Percentiles rank a stretch among this genome's conserved stretches.
Conservation (phyloP, 2,888 invertebrate species). For the Margaritifera margaritifera region DNA sequence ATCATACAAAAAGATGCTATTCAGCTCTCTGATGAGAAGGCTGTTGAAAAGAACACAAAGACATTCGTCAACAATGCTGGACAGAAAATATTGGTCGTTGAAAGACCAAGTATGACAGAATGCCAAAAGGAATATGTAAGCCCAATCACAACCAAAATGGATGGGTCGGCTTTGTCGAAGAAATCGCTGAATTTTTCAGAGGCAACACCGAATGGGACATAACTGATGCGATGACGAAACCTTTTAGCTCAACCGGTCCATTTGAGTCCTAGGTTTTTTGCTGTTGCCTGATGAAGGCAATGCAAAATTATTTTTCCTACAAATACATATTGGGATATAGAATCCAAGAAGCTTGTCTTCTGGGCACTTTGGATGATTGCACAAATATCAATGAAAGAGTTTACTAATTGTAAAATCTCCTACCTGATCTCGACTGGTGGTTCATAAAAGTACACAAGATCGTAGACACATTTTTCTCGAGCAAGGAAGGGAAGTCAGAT, state of each 20-base stretch:
- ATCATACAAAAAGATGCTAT: background rate
- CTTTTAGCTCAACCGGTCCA: background rate
- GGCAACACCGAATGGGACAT: background rate
- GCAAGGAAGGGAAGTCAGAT: background rate
- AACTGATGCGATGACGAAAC: background rate
- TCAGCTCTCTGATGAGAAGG: background rate
- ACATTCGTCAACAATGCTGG: background rate
- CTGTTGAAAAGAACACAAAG: background rate
- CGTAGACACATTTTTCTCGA: background rate
- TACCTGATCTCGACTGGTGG: background rate
- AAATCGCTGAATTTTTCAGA: background rate
- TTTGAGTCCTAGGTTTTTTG: background rate
- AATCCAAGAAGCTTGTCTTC: background rate
- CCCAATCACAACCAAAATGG: no score
- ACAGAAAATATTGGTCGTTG: background rate
- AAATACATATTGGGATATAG: background rate
- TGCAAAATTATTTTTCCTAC: conserved; percentile 1
- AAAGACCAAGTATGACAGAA: no score
- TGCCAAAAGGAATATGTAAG: no score
- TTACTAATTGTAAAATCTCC: no score
- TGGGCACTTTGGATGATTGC: background rate
- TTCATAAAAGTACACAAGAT: background rate
- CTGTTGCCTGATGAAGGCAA: background rate
- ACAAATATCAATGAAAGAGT: no score
- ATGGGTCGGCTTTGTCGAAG: background rate